Conservation (phyloP, 2,888 invertebrate species). For the Girardia tigrina region DNA sequence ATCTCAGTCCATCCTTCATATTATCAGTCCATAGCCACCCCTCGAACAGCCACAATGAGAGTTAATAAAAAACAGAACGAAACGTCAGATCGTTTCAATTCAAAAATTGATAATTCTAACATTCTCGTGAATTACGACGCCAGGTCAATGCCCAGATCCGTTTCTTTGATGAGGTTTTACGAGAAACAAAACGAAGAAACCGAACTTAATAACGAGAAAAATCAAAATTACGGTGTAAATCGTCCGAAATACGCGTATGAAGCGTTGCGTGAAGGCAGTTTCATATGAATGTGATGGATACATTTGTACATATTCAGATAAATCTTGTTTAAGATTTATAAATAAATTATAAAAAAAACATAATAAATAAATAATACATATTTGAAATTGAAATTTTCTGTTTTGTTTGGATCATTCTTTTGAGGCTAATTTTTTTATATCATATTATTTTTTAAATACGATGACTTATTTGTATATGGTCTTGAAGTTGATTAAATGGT, state of each 20-base stretch:
- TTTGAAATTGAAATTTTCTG: no score
- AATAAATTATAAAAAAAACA: no score
- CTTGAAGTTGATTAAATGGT: no score
- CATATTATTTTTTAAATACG: no score
- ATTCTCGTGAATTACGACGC: background rate
- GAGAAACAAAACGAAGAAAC: slow-evolving; percentile 16
- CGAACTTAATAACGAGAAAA: background rate
- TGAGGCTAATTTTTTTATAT: no score
- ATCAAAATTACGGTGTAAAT: background rate
- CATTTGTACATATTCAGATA: background rate
- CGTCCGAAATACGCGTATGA: slow-evolving; percentile 8
- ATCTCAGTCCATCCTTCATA: background rate
- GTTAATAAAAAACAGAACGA: slow-evolving; percentile 1
- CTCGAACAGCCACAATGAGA: background rate
- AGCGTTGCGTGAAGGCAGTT: background rate
- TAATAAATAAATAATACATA: no score
- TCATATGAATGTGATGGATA: background rate
- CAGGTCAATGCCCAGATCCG: background rate
- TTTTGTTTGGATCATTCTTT: no score
- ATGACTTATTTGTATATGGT: no score
- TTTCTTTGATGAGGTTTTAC: background rate
- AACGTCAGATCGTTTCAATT: background rate
- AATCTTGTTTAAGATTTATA: background rate
- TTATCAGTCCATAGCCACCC: background rate
- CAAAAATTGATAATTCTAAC: slow-evolving; percentile 16